Base-by-base conservation (phyloP, 2,888 invertebrate species). In the Heterodera filipjevi region DNA sequence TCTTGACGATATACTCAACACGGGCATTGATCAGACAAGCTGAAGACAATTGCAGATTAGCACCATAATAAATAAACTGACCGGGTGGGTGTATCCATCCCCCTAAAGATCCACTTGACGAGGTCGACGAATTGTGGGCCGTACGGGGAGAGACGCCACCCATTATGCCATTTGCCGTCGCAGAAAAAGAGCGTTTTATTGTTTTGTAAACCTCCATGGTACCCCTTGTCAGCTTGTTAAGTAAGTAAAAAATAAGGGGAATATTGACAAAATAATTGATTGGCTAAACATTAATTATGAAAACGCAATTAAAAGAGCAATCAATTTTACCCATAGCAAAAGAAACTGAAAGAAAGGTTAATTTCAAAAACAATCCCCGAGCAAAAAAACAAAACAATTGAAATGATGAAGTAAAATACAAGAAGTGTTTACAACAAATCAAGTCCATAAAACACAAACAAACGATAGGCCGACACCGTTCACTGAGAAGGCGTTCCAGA, bases 1-100 rank as follows among this genome's bases (percentile, higher is more conserved):
- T 96, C 94, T 97, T 96, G 90, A 97, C 97, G 91, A 95, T 93
- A 92, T 97, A 98, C 77, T 95, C 95, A 86, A 98, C 95, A 89
- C 96, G 96, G 73, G 97, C 97, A 90, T 94, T 94, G 87, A 95
- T 93, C 77, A 98, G 92, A 35, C 95, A 93, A 90, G 96, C 97
- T 71, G 96, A 30, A 81, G 77, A 14, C 12, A 70, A 19, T 6
- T 0, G 16, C 22, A 19, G 22, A 39, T 39, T 39, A 12, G 30
- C 66, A 73, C n/a, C 33, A 33, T 14, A 27, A 53, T 44, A 53
- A 27, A n/a, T n/a, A 72, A 71, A 30, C 46, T 64, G 44, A 86
- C 86, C 85, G 46, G 87, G 86, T n/a, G 87, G 87, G 82, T 87
- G 87, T 59, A 86, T 85, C 87, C 87, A 87, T 2, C 27, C 46